Base-by-base conservation (phyloP, 2,113 vertebrate species). In the Mesocricetus auratus region DNA sequence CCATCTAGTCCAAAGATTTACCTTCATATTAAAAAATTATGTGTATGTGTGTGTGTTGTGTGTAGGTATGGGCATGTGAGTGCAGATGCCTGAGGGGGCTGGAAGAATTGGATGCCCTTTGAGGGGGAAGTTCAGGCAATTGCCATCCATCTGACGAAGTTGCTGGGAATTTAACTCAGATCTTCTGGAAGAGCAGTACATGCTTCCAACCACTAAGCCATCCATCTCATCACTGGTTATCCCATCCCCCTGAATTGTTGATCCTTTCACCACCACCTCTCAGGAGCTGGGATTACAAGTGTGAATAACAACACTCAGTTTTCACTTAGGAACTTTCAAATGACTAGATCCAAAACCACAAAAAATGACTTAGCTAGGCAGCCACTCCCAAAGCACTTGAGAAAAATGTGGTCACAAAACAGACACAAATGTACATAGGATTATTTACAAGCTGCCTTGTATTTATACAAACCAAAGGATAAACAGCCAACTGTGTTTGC, bases 381-480 rank as follows among this genome's bases (percentile, higher is more conserved):
- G 56, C 73, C 36, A 73, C 22, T 93, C 86, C 11, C 33, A 83
- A 90, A 97, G 81, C 15, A 85, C 12, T 64, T 91, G 33, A 47
- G 73, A 13, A 96, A 68, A 60, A 64, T 24, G 85, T 26, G 3
- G 69, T 68, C 56, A 88, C 53, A 95, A 87, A 62, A 68, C 68
- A 79, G n/a, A 83, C 33, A 64, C 16, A 92, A 92, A 47, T 19
- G 12, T 42, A 86, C 5, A 75, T 68, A 91, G 56, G 66, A 86
- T 36, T 66, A 66, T 47, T 2, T 10, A 86, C 39, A 68, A 74
- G 86, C 33, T 86, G 21, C 42, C 69, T 69, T 58, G 5, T 66
- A 79, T 15, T 90, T 86, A 75, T 92, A 94, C 19, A 83, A 94
- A 78, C 42, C 42, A 83, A 97, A 83, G 39, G 15, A 95, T 92